Evolutionary conservation across 2,888 invertebrate species (phyloP), one percentile per base, ranked within the genome.

Genomic region (Leptinotarsa juncta): DNA sequence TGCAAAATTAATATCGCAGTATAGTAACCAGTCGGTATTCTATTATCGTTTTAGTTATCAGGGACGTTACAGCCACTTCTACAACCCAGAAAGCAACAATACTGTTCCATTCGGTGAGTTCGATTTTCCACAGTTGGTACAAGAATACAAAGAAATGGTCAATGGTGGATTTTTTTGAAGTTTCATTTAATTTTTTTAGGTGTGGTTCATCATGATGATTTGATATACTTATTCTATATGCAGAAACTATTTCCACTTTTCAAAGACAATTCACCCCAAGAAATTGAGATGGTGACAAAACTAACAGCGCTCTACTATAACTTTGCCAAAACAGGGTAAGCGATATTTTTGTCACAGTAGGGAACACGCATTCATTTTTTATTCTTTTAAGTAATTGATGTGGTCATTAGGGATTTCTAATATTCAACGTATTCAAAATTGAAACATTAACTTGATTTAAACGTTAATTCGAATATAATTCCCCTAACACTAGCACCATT

Each of bases 41-140:
- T 92, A 92, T 83, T 92, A 92, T 83, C 87, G 90, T 66, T 92
- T 93, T 83, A 89, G 91, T 81, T 93, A 93, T 3, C 79, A 91
- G 82, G 93, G 93, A 5, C 87, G 90, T 73, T 90, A 89, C 80
- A 92, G 93, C 82, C 89, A 90, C 81, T 89, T 89, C 50, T 89
- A 90, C 76, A 90, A 91, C 80, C 90, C 90, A 0, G 88, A 87
- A 67, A 90, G 90, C 26, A 87, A 88, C 50, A 89, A 88, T 5
- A 84, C 84, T 5, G 72, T 80, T 71, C 82, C 84, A 42, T 85
- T 81, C 70, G 85, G 85, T 84, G 80, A 81, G 75, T 20, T 12
- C 4, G 2, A 57, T 23, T 57, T 57, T 12, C 10, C 10, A 10
- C 42, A 42, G 42, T 42, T 42, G 5, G 3, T 10, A 42, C 10